Percentiles rank a stretch among this genome's conserved stretches.
These are phyloP conservation scores for Phaethornis superciliosus DNA, from an alignment of 2,113 vertebrate species.

Conservation along the genomic window DNA sequence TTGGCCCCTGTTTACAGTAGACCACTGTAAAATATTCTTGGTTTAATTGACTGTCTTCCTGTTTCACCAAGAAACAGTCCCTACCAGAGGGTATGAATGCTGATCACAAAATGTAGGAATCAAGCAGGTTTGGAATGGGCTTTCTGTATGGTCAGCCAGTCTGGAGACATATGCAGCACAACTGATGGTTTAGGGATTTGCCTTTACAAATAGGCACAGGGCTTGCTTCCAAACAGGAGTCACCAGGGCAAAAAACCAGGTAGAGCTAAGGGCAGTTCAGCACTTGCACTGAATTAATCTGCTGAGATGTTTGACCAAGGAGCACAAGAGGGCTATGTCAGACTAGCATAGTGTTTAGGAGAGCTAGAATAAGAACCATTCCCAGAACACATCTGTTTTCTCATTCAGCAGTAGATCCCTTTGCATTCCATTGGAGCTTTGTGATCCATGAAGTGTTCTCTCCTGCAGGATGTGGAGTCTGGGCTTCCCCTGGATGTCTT, in stretches of 20 bases:
- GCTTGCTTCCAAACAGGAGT: neutral
- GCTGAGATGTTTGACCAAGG: neutral
- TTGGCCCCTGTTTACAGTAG: neutral
- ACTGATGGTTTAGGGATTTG: neutral
- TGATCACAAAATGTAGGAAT: neutral
- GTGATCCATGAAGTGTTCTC: neutral
- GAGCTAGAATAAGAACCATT: neutral
- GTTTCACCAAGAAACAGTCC: neutral
- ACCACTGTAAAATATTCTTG: neutral
- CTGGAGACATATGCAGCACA: rapidly evolving
- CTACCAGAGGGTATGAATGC: neutral
- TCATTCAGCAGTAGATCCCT: neutral
- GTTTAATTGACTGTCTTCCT: neutral
- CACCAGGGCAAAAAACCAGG: neutral
- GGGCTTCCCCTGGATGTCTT: neutral
- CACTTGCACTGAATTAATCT: neutral
- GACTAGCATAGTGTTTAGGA: rapidly evolving
- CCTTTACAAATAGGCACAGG: neutral
- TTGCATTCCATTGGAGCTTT: neutral
- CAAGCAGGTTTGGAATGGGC: neutral
- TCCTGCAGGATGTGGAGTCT: neutral
- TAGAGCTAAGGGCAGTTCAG: neutral
- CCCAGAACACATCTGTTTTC: neutral
- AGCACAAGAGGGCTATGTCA: neutral
- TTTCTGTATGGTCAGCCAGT: neutral